Evolutionary conservation across 2,113 vertebrate genomes (phyloP), one percentile per base, ranked within the genome.

Genomic region (Eleginops maclovinus): DNA sequence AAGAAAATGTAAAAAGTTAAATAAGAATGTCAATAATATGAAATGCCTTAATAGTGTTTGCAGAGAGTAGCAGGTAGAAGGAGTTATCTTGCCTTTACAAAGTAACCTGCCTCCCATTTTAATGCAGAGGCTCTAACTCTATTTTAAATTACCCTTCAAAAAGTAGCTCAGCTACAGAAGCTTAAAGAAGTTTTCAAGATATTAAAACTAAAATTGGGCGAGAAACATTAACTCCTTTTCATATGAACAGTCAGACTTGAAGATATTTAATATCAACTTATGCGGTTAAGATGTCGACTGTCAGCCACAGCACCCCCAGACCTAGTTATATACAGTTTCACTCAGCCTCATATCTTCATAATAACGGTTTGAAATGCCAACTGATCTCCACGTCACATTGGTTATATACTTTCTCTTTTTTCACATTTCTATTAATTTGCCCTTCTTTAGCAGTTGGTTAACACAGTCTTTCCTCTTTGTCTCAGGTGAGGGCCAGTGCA

Each of bases 401-500:
- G n/a, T 21, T 11, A 6, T 65, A 19, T 40, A 9, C 22, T 64
- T 3, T 31, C 7, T 8, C 24, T 49, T 51, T 1, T 41, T 1
- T 16, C 10, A 22, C 8, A 36, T 36, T 36, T 36, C 31, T 36
- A 36, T 36, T 36, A 0, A 8, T 8, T 36, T 36, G n/a, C n/a
- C n/a, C n/a, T 36, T 36, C 7, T 36, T 36, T 36, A 36, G 19
- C 7, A 10, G 17, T 0, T 0, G 6, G 0, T 81, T 4, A 62
- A 44, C 28, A 55, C 26, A 0, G 1, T 11, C 53, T 41, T 54
- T 16, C 68, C 24, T 61, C 46, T 65, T 10, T 53, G 0, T 59
- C 16, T 26, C 78, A 97, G 96, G 96, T 97, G 56, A 94, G 96
- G 41, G 96, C 96, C 83, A 97, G 96, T 12, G 96, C 96, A 41